phyloP scores from a whole-genome alignment of 2,113 vertebrate genomes.

The Hippocampus abdominalis region DNA sequence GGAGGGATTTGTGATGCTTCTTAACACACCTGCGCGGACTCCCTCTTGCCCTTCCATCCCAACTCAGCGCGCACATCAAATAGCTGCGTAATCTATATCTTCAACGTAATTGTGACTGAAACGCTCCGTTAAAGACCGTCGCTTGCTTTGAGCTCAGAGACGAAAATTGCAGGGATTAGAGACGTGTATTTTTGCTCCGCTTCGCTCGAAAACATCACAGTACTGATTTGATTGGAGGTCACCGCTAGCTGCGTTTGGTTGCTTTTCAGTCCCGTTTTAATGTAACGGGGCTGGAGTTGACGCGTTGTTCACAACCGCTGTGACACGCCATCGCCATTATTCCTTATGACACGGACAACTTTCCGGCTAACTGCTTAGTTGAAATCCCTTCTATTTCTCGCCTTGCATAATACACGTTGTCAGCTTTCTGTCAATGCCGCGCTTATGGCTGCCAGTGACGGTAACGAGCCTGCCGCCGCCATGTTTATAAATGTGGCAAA shows the following conservation, averaged over 20 bases:
- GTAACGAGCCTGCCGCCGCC: background rate
- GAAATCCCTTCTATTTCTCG: slow-evolving; percentile 45
- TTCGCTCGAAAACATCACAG: slow-evolving; percentile 23
- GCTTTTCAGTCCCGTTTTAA: slow-evolving; percentile 56
- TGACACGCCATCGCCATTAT: slow-evolving; percentile 56
- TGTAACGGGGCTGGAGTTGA: slow-evolving; percentile 38
- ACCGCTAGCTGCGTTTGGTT: slow-evolving; percentile 52
- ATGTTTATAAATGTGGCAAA: slow-evolving; percentile 24
- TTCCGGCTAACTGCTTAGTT: slow-evolving; percentile 55
- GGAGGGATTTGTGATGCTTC: slow-evolving; percentile 41
- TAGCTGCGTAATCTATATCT: slow-evolving; percentile 49
- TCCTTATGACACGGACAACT: slow-evolving; percentile 52
- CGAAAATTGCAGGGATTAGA: slow-evolving; percentile 58
- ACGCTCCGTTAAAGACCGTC: slow-evolving; percentile 51
- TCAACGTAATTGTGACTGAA: slow-evolving; percentile 61
- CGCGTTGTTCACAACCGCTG: slow-evolving; percentile 51
- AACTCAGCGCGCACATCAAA: slow-evolving; percentile 25
- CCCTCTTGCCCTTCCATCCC: slow-evolving; percentile 35
- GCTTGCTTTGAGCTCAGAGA: slow-evolving; percentile 48
- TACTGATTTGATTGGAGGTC: slow-evolving; percentile 31
- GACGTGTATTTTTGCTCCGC: slow-evolving; percentile 34
- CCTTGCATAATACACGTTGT: slow-evolving; percentile 39
- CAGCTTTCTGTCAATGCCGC: slow-evolving; percentile 56
- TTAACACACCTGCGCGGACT: background rate
- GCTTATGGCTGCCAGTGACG: slow-evolving; percentile 31